Conservation (phyloP, 2,797 vertebrate species). For the Galago senegalensis region DNA sequence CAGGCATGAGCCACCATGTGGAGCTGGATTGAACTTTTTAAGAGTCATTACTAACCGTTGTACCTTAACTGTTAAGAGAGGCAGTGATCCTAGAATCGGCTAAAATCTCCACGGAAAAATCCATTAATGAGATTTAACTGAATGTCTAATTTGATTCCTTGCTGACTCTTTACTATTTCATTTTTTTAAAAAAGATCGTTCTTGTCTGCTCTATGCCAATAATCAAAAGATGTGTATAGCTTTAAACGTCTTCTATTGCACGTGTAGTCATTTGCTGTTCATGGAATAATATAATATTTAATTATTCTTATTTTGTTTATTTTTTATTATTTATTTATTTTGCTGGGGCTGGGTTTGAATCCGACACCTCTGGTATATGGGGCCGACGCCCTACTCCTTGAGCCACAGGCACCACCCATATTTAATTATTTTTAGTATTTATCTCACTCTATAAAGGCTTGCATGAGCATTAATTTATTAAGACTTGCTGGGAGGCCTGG, state of each 20-base stretch:
- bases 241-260: not conserved
- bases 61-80: not conserved
- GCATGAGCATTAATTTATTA: not conserved
- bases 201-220: slow-evolving; percentile 56
- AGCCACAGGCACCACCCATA: not conserved
- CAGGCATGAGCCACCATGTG: too few relatives aligned
- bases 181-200: slow-evolving; percentile 70
- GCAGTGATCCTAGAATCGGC: slow-evolving; percentile 69
- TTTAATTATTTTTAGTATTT: not conserved
- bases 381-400: too few relatives aligned
- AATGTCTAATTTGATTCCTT: slow-evolving; percentile 74
- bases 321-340: not conserved
- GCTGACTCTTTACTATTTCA: slow-evolving; percentile 64
- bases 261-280: not conserved
- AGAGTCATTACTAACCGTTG: slow-evolving; percentile 48
- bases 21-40: slow-evolving; percentile 59
- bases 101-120: slow-evolving; percentile 72
- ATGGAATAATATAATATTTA: not conserved
- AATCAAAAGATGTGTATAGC: slow-evolving; percentile 31
- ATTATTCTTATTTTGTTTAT: not conserved
- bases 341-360: too few relatives aligned
- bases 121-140: slow-evolving; percentile 71
- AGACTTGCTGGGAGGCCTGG: not conserved
- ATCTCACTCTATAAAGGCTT: not conserved
- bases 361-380: too few relatives aligned